These are phyloP conservation scores for Apostichopus californicus DNA, from an alignment of 35 echinoderm and acorn worm genomes.

Conservation along the genomic window DNA sequence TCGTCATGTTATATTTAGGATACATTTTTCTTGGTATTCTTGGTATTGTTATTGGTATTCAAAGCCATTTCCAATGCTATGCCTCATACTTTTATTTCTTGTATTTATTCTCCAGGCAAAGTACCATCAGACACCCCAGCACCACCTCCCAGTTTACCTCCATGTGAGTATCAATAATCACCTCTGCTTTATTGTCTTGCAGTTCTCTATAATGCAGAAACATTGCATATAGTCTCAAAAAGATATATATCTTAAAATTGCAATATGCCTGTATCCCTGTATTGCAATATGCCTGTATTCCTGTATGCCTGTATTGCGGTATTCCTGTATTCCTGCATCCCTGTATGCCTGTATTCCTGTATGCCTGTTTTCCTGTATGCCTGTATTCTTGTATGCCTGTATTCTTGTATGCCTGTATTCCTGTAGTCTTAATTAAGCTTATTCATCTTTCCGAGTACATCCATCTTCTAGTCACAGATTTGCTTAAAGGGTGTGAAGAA, in stretches of 20 bases:
- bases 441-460: too few relatives aligned
- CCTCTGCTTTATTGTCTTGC: background rate
- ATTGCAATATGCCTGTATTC: background rate
- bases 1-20: background rate
- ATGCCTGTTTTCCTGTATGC: background rate
- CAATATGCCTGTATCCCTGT: background rate
- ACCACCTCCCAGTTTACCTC: constrained; percentile 38
- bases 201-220: background rate
- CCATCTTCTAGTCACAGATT: too few relatives aligned
- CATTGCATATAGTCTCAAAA: too few relatives aligned
- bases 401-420: background rate
- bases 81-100: too few relatives aligned
- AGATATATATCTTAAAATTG: too few relatives aligned
- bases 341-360: too few relatives aligned
- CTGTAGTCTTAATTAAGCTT: too few relatives aligned
- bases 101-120: constrained; percentile 29
- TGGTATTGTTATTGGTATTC: too few relatives aligned
- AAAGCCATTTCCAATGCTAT: too few relatives aligned
- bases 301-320: background rate
- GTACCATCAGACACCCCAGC: constrained; percentile 34
- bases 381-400: background rate
- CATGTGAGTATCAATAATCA: constrained; percentile 33
- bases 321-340: background rate
- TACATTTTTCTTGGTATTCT: too few relatives aligned
- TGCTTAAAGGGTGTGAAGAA: too few relatives aligned